Evolutionary conservation across 1,140 invertebrate genomes (phyloP).

Genomic region (Zaprionus tsacasi): DNA sequence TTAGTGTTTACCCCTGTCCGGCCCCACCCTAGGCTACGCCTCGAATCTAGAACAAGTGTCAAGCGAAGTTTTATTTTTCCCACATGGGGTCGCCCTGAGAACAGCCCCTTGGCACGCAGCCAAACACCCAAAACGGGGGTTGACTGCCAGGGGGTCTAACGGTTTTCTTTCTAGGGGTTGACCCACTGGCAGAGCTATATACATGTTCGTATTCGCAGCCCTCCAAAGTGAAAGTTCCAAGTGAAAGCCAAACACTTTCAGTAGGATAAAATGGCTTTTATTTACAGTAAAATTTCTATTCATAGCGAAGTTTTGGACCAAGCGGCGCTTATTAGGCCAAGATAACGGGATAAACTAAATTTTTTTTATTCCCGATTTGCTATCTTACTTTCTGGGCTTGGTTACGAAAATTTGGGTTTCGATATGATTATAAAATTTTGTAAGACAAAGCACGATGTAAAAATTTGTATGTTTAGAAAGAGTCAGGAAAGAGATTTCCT

Average conservation of each 20-base stretch:
- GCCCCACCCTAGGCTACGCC: background rate
- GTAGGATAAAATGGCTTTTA: constrained; percentile 11
- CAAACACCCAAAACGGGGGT: constrained; percentile 13
- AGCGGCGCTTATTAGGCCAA: background rate
- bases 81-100: constrained; percentile 43
- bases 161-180: constrained; percentile 21
- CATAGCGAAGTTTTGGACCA: constrained; percentile 2
- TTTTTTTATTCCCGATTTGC: background rate
- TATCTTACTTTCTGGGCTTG: background rate
- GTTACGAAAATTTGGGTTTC: constrained; percentile 2
- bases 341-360: background rate
- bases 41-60: constrained; percentile 57
- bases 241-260: background rate
- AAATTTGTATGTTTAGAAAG: background rate
- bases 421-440: constrained; percentile 3
- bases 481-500: background rate
- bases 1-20: constrained; percentile 14
- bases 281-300: constrained; percentile 26
- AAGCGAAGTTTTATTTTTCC: constrained; percentile 50
- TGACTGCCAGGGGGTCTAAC: background rate
- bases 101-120: constrained; percentile 74
- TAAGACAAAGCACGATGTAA: background rate
- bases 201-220: background rate
- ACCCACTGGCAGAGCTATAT: constrained; percentile 34
- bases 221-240: constrained; percentile 7